Conservation (phyloP, 2,797 vertebrate genomes). For the Eulemur coronatus region DNA sequence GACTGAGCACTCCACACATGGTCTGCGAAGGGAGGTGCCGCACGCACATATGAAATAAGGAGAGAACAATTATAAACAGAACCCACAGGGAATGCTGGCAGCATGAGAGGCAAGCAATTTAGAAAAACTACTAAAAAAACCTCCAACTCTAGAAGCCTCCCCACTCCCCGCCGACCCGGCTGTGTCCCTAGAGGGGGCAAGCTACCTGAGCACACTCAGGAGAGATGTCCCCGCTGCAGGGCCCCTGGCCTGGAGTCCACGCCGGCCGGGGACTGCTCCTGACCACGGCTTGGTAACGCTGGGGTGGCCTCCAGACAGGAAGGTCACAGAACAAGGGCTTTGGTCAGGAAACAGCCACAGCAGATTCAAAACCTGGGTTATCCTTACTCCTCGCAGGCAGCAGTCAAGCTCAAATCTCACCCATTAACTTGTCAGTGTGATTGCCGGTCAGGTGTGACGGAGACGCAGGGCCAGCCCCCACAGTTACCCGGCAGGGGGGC, state of each 20-base stretch:
- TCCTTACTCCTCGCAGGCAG: neutral
- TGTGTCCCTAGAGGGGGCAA: neutral
- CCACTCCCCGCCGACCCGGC: no score
- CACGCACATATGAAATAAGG: neutral
- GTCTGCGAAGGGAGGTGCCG: neutral
- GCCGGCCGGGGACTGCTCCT: neutral
- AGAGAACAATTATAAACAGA: neutral
- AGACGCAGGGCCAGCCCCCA: neutral
- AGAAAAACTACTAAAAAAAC: neutral
- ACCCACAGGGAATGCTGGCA: neutral
- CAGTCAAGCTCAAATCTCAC: neutral
- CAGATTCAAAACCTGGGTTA: neutral
- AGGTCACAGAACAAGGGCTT: neutral
- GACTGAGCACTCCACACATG: neutral
- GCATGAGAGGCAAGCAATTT: neutral
- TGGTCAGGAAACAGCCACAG: neutral
- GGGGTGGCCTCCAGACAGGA: neutral
- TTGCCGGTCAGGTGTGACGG: neutral
- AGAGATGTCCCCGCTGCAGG: neutral
- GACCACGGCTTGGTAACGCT: fast-evolving
- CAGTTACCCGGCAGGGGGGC: neutral
- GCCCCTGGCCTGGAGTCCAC: neutral
- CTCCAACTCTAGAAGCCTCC: neutral
- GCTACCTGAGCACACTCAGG: neutral
- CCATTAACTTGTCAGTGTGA: neutral